Base-by-base conservation (phyloP, 1,140 invertebrate species). In the Macrotrachela quadricornifera region DNA sequence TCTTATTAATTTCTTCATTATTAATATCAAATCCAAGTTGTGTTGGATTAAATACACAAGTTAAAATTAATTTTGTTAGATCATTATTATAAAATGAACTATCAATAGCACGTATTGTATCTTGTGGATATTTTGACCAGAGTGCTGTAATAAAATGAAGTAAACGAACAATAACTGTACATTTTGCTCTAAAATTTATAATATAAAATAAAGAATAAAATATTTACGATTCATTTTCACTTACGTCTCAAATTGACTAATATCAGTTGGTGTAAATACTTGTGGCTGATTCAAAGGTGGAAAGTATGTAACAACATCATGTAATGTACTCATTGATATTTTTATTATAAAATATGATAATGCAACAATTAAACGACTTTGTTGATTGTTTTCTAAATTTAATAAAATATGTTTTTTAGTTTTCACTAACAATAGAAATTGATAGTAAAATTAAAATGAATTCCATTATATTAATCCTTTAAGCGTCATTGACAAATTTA, bases 11-110 rank as follows among this genome's bases (percentile, higher is more conserved):
- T 57, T 74, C 66, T 21, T 73, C 58, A 62, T 76, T 75, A 50
- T 66, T 70, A 17, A 71, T 57, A 58, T 75, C 71, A 61, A 78
- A 76, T 14, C 75, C 75, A 36, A 77, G 41, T 46, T 21, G 51
- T 17, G 59, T 58, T 36, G 77, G 75, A 37, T 69, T 54, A 17
- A 76, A 57, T 16, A 73, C 60, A 59, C 68, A 73, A 30, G 50
- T 54, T 46, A 63, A 55, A 13, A 76, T 62, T 39, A 76, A 50
- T 36, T 62, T 55, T 59, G 69, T 75, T 10, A 76, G 58, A 15
- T 60, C 50, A 18, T 49, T 38, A 54, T 59, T 59, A 61, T 62
- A 64, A 11, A 73, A 13, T 10, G 52, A 47, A 12, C 51, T 38
- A 4, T 64, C 62, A 17, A 65, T 57, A 10, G 66, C 56, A 63